phyloP scores from a whole-genome alignment of 2,797 vertebrate genomes.

The Aphelocoma californica region DNA sequence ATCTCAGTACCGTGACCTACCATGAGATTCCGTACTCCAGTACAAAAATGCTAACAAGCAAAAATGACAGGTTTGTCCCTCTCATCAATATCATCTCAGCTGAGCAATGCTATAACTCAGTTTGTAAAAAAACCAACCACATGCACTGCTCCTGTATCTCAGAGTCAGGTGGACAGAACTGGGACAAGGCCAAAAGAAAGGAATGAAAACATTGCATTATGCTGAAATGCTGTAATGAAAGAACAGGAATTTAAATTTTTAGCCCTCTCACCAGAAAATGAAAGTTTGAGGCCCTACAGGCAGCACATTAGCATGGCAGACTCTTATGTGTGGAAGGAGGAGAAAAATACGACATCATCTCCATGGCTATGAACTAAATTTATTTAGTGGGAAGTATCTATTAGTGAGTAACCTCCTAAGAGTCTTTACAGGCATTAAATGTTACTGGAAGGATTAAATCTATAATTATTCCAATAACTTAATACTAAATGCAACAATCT shows the following conservation, averaged over 20 bases:
- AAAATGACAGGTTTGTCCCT: neutral
- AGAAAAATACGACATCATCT: neutral
- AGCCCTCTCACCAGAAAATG: neutral
- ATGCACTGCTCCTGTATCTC: conserved; percentile 42
- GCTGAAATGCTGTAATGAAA: conserved; percentile 20
- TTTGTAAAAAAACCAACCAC: neutral
- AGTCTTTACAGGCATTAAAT: neutral
- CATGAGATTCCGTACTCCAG: neutral
- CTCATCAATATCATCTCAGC: neutral
- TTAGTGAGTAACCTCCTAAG: neutral
- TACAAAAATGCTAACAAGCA: neutral
- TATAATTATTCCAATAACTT: conserved; percentile 28
- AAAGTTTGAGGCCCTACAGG: neutral
- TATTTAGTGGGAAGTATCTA: neutral
- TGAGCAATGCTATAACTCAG: neutral
- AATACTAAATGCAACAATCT: neutral
- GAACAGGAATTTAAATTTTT: neutral
- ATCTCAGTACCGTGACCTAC: neutral
- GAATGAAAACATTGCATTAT: neutral
- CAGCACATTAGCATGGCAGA: neutral
- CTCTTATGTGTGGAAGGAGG: neutral
- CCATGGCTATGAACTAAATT: neutral
- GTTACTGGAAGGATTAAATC: conserved; percentile 16
- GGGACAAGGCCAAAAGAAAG: conserved; percentile 2
- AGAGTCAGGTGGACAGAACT: conserved; percentile 44